Evolutionary conservation across 2,888 invertebrate species (phyloP), one percentile per base, ranked within the genome.

Genomic region (Hecatera dysodea): DNA sequence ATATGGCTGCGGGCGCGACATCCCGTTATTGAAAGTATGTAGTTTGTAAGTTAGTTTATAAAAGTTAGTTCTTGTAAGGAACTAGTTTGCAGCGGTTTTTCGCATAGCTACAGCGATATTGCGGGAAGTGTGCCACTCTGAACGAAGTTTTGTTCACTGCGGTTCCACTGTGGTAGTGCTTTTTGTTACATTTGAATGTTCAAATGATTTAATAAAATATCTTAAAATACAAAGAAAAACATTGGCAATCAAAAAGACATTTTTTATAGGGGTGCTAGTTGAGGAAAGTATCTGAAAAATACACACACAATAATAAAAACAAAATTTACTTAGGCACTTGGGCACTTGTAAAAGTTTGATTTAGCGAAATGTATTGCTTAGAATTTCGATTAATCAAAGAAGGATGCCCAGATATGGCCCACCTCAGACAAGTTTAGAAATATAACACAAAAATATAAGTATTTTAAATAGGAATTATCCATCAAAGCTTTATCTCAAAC

Each of bases 21-120:
- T 79, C 72, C 80, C 66, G 72, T 78, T 84, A 81, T 72, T 70
- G 72, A 80, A 78, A 83, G 75, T 77, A 78, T 76, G 72, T 72
- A 81, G 80, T 81, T 82, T 71, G 61, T 80, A 76, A 83, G 79
- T 84, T 78, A 75, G 79, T 86, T 86, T 81, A 68, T 66, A 80
- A 76, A 83, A 85, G 79, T 84, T 86, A 9, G 70, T 60, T 67
- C 68, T 72, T 72, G 69, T 68, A 55, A 52, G 68, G 69, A 78
- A 80, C 77, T 81, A 78, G 78, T 77, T 82, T 70, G 65, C 56
- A 62, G 75, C 52, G 62, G 66, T 68, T 78, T 66, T 67, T 76
- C 68, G 66, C 56, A 59, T 67, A 56, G 60, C 52, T 33, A 48
- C 50, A 33, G 15, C 57, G 55, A 65, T 72, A 66, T 78, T 76